Conservation (phyloP, 1,140 invertebrate genomes). For the Monomorium pharaonis region DNA sequence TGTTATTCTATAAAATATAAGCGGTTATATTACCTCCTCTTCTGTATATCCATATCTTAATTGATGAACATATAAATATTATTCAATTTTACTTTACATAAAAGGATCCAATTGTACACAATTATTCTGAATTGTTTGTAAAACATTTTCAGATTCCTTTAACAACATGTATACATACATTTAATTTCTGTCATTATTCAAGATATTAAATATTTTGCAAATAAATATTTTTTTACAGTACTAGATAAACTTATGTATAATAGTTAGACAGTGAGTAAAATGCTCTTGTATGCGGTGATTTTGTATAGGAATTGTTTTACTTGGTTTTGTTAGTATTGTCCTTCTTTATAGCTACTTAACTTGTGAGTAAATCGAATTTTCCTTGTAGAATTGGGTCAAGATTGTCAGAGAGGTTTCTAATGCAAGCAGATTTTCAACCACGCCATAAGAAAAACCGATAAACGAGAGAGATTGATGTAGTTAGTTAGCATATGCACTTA, state of each 20-base stretch:
- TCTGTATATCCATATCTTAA: neutral
- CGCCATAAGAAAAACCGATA: neutral
- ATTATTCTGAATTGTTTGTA: too few species aligned
- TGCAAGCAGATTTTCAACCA: slow-evolving; percentile 27
- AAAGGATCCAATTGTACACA: neutral
- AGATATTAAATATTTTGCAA: neutral
- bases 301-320: neutral
- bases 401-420: slow-evolving; percentile 8
- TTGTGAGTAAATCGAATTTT: slow-evolving; percentile 23
- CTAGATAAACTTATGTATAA: neutral
- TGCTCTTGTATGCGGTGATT: neutral
- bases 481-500: slow-evolving; percentile 8
- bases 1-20: too few species aligned
- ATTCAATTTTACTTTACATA: neutral
- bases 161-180: too few species aligned
- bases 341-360: neutral
- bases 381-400: neutral
- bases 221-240: neutral
- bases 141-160: too few species aligned
- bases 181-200: too few species aligned
- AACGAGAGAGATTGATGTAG: neutral
- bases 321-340: neutral
- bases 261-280: neutral
- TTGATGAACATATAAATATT: neutral
- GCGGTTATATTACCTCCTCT: too few species aligned